phyloP scores from a whole-genome alignment of 2,113 vertebrate species.

The Laticauda laticaudata region DNA sequence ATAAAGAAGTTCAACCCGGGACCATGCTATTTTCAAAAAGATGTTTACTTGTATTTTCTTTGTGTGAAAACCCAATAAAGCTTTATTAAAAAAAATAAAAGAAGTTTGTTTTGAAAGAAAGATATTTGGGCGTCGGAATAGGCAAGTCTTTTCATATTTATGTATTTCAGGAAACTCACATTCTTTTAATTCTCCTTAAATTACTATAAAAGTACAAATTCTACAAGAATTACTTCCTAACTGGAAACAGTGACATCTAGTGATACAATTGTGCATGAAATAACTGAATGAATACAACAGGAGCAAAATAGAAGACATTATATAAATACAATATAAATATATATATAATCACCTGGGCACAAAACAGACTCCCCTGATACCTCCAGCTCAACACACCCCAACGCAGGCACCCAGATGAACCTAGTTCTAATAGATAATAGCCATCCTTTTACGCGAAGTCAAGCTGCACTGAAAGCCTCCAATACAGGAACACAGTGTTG shows the following conservation, averaged over 20 bases:
- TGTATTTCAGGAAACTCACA: not conserved
- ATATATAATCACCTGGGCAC: too few relatives aligned
- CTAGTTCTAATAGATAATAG: too few relatives aligned
- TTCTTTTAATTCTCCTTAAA: not conserved
- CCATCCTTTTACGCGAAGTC: too few relatives aligned
- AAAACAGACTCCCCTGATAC: too few relatives aligned
- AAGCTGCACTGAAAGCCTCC: too few relatives aligned
- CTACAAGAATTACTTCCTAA: not conserved
- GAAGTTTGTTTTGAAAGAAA: not conserved
- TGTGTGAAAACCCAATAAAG: too few relatives aligned
- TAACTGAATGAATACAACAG: not conserved
- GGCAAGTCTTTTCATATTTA: not conserved
- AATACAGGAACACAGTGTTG: too few relatives aligned
- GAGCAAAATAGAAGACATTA: not conserved
- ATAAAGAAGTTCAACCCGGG: too few relatives aligned
- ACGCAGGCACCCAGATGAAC: too few relatives aligned
- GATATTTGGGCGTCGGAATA: not conserved
- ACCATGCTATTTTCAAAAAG: too few relatives aligned
- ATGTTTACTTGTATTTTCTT: too few relatives aligned
- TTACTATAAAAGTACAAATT: not conserved
- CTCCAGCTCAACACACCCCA: too few relatives aligned
- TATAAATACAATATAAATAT: not conserved
- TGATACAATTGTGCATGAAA: constrained; percentile 36
- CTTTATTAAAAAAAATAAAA: not conserved
- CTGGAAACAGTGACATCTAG: constrained; percentile 61